Evolutionary conservation across 2,797 vertebrate genomes (phyloP).

Genomic region (Sebastes paucispinis): DNA sequence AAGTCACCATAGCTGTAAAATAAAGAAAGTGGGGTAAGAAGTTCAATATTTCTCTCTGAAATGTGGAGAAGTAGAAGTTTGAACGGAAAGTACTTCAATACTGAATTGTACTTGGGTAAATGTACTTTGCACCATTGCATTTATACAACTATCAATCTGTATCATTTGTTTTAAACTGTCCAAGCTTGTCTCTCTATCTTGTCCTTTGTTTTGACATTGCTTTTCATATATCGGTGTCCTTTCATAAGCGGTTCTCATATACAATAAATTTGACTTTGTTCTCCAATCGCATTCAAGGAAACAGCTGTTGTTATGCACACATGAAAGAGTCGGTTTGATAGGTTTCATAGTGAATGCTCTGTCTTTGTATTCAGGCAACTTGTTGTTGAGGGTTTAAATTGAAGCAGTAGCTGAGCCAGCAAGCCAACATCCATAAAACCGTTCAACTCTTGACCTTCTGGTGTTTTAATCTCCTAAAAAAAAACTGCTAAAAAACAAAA

Average conservation of each 20-base stretch:
- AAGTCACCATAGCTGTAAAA: background rate
- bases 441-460: background rate
- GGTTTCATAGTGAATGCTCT: background rate
- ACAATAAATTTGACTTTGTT: background rate
- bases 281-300: background rate
- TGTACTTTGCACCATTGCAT: background rate
- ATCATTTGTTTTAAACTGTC: background rate
- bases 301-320: background rate
- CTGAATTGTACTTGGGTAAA: background rate
- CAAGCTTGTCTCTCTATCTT: background rate
- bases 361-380: constrained; percentile 1
- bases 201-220: background rate
- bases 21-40: background rate
- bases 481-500: background rate
- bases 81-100: background rate
- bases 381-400: background rate
- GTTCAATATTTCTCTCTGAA: background rate
- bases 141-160: background rate
- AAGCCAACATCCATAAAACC: constrained; percentile 3
- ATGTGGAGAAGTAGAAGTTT: background rate
- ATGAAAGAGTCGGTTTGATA: background rate
- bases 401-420: background rate
- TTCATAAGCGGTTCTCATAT: background rate
- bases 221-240: background rate
- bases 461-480: background rate